Evolutionary conservation across 1,140 invertebrate species (phyloP).

Genomic region (Sminthurinus signatus): DNA sequence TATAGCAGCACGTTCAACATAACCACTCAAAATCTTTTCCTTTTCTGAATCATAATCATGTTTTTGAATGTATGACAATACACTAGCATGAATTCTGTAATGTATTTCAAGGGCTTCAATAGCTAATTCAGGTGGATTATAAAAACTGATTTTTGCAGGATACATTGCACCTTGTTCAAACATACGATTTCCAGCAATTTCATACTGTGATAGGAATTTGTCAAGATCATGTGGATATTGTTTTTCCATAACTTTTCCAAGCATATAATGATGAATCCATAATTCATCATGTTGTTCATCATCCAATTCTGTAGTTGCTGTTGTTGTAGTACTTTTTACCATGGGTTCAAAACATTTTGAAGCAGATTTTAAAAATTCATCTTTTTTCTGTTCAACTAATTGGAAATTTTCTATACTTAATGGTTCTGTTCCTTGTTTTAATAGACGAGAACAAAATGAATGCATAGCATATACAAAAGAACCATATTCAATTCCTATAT

Average conservation of each 20-base stretch:
- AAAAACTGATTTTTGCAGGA: conserved; percentile 77
- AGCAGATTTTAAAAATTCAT: conserved; percentile 67
- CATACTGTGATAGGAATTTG: conserved; percentile 71
- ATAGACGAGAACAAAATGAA: conserved; percentile 73
- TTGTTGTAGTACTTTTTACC: background rate
- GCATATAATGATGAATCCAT: conserved; percentile 88
- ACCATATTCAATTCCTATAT: conserved; percentile 88
- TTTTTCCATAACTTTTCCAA: conserved; percentile 86
- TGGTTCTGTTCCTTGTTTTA: conserved; percentile 65
- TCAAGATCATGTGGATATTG: conserved; percentile 58
- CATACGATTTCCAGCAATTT: conserved; percentile 63
- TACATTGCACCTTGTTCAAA: conserved; percentile 75
- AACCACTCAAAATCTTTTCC: conserved; percentile 43
- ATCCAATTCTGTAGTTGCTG: conserved; percentile 45
- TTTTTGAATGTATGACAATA: conserved; percentile 75
- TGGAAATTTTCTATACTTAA: conserved; percentile 70
- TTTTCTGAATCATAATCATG: conserved; percentile 50
- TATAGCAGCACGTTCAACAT: conserved; percentile 44
- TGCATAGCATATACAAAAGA: conserved; percentile 78
- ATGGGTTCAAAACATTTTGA: conserved; percentile 60
- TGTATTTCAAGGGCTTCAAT: conserved; percentile 81
- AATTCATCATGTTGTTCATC: conserved; percentile 63
- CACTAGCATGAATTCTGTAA: conserved; percentile 70
- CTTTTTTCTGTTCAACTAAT: conserved; percentile 64
- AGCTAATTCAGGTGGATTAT: conserved; percentile 69